Conservation (phyloP, 2,888 invertebrate species). For the Drosophila borborema region DNA sequence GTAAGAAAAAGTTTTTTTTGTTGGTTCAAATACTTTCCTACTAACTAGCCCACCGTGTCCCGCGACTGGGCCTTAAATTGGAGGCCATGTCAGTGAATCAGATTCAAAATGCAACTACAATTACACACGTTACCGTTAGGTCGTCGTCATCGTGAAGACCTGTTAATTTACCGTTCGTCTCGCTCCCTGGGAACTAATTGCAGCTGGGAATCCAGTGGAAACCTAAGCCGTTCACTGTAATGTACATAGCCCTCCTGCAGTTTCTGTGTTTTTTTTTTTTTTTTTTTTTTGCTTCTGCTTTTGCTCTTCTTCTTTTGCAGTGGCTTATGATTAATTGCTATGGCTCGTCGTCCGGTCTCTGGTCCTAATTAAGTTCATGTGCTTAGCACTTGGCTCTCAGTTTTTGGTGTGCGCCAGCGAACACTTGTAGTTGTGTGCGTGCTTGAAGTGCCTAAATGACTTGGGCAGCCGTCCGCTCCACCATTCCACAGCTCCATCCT, state of each 20-base stretch:
- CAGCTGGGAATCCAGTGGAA: conserved; percentile 38
- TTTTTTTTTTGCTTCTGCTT: conserved; percentile 5
- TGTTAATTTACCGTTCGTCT: conserved; percentile 61
- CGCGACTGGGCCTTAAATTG: conserved; percentile 20
- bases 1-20: conserved; percentile 69
- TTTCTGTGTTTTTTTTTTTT: too few species aligned
- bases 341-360: conserved; percentile 44
- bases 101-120: conserved; percentile 65
- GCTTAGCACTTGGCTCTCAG: conserved; percentile 20
- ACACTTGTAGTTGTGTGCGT: conserved; percentile 79
- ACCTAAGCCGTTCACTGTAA: conserved; percentile 37
- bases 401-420: conserved; percentile 31
- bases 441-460: conserved; percentile 78
- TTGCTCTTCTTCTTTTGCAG: conserved; percentile 15
- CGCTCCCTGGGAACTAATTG: conserved; percentile 43
- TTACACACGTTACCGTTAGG: conserved; percentile 78
- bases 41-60: conserved; percentile 2
- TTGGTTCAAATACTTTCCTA: conserved; percentile 26
- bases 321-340: conserved; percentile 69
- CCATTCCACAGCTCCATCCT: conserved; percentile 4
- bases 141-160: conserved; percentile 49
- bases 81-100: conserved; percentile 32
- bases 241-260: conserved; percentile 33
- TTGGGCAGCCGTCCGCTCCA: conserved; percentile 33
- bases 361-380: conserved; percentile 67